Base-by-base conservation (phyloP, 2,797 vertebrate species). In the Oryzias sinensis region DNA sequence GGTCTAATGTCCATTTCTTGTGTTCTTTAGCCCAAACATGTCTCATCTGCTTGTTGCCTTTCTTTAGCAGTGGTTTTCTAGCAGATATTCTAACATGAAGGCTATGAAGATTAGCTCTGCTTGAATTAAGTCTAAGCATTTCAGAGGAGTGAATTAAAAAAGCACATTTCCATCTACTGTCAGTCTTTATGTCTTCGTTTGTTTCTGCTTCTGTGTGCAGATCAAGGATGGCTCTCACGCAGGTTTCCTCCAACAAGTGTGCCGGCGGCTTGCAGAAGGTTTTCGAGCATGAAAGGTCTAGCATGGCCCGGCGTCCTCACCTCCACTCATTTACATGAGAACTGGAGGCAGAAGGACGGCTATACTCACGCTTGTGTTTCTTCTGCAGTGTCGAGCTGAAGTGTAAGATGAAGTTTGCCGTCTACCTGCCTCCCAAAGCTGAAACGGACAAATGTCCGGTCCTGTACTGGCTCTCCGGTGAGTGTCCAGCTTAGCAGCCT, bases 371-470 rank as follows among this genome's bases (percentile, higher is more conserved):
- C 64, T 1, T 67, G 40, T 59, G 1, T 77, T 14, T 53, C 2
- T 6, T 68, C 16, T 4, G 43, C 76, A 99, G 97, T 88, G 52
- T 83, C 4, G 96, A 98, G 75, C 88, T 98, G 51, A 97, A 94
- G 65, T 98, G 95, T 89, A 97, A 94, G 88, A 98, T 99, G 95
- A 97, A 92, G 85, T 96, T 99, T 82, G 97, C 90, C 7, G 83
- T 99, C 78, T 98, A 92, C 85, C 89, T 99, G 60, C 97, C 97
- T 43, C 94, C 95, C 14, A 95, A 96, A 68, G 94, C 95, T 1
- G 95, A 98, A 86, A 92, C 85, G 0, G 86, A 59, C 43, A 98
- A 95, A 37, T 98, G 97, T 62, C 95, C 97, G 11, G 93, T 94
- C 15, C 67, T 99, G 0, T 99, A 96, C 54, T 99, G 96, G 96